Percentiles rank a stretch among this genome's conserved stretches.
phyloP scores from a whole-genome alignment of 2,797 vertebrate genomes.

The Pseudochirops cupreus region DNA sequence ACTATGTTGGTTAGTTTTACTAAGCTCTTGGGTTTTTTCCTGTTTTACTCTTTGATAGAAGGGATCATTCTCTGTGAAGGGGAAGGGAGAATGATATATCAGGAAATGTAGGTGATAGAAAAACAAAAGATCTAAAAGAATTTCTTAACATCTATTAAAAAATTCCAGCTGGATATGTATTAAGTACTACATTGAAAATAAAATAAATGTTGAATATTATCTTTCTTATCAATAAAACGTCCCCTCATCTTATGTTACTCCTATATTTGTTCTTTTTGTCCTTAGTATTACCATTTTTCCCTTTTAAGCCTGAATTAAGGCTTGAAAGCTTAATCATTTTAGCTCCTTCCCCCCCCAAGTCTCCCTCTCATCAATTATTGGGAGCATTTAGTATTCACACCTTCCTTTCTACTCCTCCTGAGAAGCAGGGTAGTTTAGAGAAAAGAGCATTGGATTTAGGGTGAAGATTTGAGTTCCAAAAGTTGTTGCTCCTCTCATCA shows the following conservation, averaged over 20 bases:
- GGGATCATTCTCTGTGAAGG: not conserved
- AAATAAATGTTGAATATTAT: not conserved
- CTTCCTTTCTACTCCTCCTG: not conserved
- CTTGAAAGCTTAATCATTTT: not conserved
- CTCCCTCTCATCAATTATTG: not conserved
- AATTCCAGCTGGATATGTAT: not conserved
- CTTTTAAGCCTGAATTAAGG: not conserved
- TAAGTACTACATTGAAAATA: not conserved
- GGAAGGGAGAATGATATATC: not conserved
- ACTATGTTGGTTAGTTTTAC: not conserved
- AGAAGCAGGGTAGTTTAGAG: not conserved
- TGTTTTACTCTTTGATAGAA: not conserved
- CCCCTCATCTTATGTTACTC: not conserved
- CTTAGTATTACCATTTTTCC: not conserved
- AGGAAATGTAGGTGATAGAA: not conserved
- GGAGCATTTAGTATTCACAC: not conserved
- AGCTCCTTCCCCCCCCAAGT: not conserved
- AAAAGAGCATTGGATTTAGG: not conserved
- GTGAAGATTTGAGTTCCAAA: not conserved
- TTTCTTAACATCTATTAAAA: not conserved
- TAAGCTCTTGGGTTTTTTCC: not conserved
- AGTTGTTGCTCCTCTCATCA: not conserved
- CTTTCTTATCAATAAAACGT: too few species aligned
- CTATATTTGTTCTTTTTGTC: not conserved
- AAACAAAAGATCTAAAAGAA: not conserved